phyloP scores from a whole-genome alignment of 2,113 vertebrate species.

The Nothocercus nigrocapillus region DNA sequence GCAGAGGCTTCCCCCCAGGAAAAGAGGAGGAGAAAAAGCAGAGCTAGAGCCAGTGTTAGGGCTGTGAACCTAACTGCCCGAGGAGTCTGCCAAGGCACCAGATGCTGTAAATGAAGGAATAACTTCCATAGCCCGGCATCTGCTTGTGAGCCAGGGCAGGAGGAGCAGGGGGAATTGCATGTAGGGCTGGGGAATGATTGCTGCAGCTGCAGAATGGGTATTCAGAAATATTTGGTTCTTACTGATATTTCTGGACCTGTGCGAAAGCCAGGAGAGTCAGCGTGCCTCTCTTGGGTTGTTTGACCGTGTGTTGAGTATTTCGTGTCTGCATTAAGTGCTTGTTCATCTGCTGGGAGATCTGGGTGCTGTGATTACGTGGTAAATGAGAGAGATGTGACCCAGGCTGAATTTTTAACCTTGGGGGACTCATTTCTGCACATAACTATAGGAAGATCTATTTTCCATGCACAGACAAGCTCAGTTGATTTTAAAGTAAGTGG shows the following conservation, averaged over 20 bases:
- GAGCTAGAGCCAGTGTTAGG: constrained; percentile 51
- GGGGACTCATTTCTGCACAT: background rate
- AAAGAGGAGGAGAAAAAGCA: background rate
- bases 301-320: accelerated
- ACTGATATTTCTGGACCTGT: background rate
- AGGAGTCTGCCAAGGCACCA: constrained; percentile 61
- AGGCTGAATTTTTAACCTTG: background rate
- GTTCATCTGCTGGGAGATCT: background rate
- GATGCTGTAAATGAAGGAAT: constrained; percentile 61
- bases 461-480: background rate
- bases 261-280: background rate
- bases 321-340: accelerated
- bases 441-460: background rate
- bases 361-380: background rate
- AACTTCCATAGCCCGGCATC: constrained; percentile 53
- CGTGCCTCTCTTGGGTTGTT: background rate
- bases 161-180: background rate
- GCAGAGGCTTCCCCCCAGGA: no score
- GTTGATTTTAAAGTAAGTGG: constrained; percentile 9
- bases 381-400: background rate
- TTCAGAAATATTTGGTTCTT: background rate
- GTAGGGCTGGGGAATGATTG: background rate
- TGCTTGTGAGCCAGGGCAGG: background rate
- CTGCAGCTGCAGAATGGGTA: background rate
- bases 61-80: constrained; percentile 7